These are phyloP conservation scores for Tetramorium bicarinatum DNA, from an alignment of 2,888 invertebrate genomes.

Conservation along the genomic window DNA sequence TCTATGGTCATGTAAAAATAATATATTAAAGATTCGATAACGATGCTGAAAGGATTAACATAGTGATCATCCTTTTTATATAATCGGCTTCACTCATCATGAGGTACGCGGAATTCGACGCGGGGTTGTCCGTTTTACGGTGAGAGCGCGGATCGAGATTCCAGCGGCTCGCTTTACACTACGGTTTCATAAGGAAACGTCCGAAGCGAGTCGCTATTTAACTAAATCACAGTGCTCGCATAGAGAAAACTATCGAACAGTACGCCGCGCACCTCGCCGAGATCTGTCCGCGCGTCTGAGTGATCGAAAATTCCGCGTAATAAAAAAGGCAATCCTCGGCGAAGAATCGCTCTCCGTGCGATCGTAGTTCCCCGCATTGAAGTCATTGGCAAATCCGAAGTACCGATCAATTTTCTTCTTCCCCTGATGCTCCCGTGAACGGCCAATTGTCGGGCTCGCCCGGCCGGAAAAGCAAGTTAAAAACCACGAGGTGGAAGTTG, in stretches of 20 bases:
- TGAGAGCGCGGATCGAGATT: constrained; percentile 67
- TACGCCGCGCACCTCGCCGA: too few species aligned
- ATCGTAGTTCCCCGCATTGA: constrained; percentile 5
- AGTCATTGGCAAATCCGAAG: constrained; percentile 29
- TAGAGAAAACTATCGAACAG: constrained; percentile 60
- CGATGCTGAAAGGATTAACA: background rate
- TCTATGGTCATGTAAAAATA: background rate
- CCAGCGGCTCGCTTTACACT: constrained; percentile 62
- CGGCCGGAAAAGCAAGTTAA: constrained; percentile 43
- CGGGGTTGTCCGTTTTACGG: constrained; percentile 52
- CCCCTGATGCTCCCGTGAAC: background rate
- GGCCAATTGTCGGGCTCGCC: constrained; percentile 33
- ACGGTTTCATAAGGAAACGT: constrained; percentile 66
- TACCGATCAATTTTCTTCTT: constrained; percentile 20
- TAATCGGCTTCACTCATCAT: constrained; percentile 31
- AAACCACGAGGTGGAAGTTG: constrained; percentile 47
- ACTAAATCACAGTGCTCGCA: constrained; percentile 64
- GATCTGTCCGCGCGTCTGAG: constrained; percentile 11
- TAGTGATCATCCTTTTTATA: constrained; percentile 29
- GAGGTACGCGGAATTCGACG: constrained; percentile 61
- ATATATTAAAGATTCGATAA: background rate
- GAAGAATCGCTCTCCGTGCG: constrained; percentile 19
- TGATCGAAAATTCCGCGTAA: constrained; percentile 54
- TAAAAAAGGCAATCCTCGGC: constrained; percentile 42
- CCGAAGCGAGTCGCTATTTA: constrained; percentile 60